Percentiles rank a stretch among this genome's conserved stretches.
phyloP scores from a whole-genome alignment of 2,113 vertebrate genomes.

The Promerops cafer region DNA sequence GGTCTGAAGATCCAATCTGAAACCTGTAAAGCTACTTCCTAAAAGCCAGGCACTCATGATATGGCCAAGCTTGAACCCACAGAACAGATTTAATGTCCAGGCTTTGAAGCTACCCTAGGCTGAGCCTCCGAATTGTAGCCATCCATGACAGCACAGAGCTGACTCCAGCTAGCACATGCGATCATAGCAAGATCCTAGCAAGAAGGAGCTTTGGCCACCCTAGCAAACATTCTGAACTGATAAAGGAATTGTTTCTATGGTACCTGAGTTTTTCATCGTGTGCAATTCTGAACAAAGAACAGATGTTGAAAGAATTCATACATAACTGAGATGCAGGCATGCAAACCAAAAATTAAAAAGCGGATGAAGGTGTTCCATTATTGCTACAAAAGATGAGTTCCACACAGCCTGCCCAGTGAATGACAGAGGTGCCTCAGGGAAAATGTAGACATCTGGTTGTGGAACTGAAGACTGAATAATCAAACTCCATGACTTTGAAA shows the following conservation, averaged over 20 bases:
- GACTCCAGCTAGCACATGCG: accelerated
- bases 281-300: not conserved
- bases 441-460: not conserved
- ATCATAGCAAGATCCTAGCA: too few relatives aligned
- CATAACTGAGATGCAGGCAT: not conserved
- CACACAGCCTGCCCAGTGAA: not conserved
- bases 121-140: not conserved
- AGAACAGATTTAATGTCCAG: not conserved
- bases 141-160: not conserved
- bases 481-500: not conserved
- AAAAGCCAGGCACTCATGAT: not conserved
- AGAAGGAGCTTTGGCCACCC: not conserved
- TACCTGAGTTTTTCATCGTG: not conserved
- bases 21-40: not conserved
- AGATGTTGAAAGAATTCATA: not conserved
- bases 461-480: not conserved
- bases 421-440: not conserved
- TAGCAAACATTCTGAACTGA: not conserved
- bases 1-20: not conserved
- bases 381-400: not conserved
- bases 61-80: not conserved
- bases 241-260: not conserved
- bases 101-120: not conserved
- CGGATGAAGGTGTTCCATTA: accelerated
- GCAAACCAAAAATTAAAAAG: not conserved